phyloP scores from a whole-genome alignment of 2,113 vertebrate genomes.

The Pristiophorus japonicus region DNA sequence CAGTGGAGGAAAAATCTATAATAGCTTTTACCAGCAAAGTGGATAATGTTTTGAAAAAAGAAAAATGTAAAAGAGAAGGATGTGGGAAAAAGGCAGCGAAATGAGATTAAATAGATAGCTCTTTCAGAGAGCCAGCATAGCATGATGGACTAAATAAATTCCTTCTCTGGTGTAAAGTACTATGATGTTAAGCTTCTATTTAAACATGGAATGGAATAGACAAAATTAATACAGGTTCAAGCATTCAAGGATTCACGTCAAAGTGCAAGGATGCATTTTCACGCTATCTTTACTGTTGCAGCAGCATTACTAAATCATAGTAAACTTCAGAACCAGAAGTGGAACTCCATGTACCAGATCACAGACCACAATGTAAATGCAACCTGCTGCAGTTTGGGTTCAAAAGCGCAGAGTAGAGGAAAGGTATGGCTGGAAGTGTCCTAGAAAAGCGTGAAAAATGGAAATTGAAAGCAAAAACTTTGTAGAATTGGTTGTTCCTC shows the following conservation, averaged over 20 bases:
- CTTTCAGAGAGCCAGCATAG: neutral
- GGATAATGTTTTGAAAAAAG: too few species aligned
- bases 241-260: neutral
- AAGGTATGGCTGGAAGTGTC: too few species aligned
- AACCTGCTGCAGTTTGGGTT: too few species aligned
- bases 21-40: too few species aligned
- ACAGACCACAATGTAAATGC: too few species aligned
- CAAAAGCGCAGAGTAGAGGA: too few species aligned
- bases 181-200: neutral
- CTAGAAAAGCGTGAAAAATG: neutral
- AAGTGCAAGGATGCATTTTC: neutral
- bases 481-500: neutral
- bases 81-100: neutral
- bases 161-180: neutral
- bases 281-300: neutral
- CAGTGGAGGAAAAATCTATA: too few species aligned
- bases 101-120: neutral
- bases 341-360: neutral
- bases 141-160: neutral
- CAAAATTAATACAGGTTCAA: neutral
- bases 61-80: neutral
- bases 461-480: neutral
- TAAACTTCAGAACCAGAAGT: neutral
- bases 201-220: neutral
- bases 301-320: too few species aligned